phyloP scores from a whole-genome alignment of 2,797 vertebrate species.

The Pseudochirops corinnae region DNA sequence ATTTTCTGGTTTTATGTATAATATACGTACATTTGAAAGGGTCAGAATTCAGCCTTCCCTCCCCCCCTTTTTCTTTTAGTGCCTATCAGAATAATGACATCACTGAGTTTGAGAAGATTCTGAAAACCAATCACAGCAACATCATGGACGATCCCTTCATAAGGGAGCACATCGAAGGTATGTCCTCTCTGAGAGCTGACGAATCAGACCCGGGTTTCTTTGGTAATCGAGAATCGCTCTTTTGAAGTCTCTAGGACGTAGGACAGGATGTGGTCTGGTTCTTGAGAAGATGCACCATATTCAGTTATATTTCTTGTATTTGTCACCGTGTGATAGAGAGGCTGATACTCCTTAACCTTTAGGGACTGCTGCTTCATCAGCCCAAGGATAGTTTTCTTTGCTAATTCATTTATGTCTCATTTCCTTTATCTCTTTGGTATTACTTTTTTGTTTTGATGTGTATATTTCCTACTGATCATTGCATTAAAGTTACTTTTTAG shows the following conservation, averaged over 20 bases:
- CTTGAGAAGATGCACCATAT: neutral
- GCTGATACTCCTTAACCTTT: constrained; percentile 18
- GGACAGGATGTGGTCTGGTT: neutral
- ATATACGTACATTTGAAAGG: constrained; percentile 70
- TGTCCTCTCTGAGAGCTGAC: constrained; percentile 48
- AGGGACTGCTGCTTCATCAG: constrained; percentile 4
- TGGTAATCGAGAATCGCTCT: neutral
- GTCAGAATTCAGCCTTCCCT: constrained; percentile 46
- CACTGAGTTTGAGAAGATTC: constrained; percentile 99
- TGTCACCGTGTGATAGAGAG: neutral
- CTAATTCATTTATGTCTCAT: neutral
- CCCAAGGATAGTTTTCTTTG: constrained; percentile 12
- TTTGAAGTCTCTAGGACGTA: neutral
- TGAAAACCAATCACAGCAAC: constrained; percentile 99
- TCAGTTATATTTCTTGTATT: constrained; percentile 32
- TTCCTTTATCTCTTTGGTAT: constrained; percentile 19
- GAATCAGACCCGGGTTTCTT: neutral
- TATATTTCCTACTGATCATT: constrained; percentile 28
- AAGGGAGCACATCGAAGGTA: constrained; percentile 99
- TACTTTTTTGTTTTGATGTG: constrained; percentile 14
- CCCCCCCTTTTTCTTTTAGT: constrained; percentile 84
- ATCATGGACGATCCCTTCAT: constrained; percentile 99
- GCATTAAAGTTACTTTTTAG: constrained; percentile 50
- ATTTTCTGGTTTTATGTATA: constrained; percentile 68
- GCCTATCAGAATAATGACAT: constrained; percentile 99